These are phyloP conservation scores for Ophraella communa DNA, from an alignment of 2,888 invertebrate species.

Conservation along the genomic window DNA sequence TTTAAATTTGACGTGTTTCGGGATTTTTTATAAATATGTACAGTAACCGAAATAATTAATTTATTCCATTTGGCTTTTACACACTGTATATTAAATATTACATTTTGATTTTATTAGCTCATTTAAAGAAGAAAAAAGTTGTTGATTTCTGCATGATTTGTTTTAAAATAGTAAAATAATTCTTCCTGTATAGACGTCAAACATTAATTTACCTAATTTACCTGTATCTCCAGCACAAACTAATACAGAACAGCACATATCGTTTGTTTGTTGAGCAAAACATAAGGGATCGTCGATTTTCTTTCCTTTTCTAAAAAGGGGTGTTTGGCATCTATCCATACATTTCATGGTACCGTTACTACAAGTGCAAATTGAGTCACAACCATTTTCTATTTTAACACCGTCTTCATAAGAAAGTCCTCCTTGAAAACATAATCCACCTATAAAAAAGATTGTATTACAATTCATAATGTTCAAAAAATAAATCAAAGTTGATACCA, in stretches of 20 bases:
- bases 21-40: no score
- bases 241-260: constrained; percentile 74
- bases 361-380: constrained; percentile 81
- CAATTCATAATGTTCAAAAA: background rate
- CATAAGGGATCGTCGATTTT: constrained; percentile 74
- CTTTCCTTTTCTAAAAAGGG: constrained; percentile 73
- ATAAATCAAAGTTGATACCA: no score
- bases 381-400: constrained; percentile 74
- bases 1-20: no score
- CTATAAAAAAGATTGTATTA: constrained; percentile 12
- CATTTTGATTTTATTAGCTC: no score
- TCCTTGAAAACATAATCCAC: constrained; percentile 55
- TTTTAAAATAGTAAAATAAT: no score
- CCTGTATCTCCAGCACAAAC: constrained; percentile 72
- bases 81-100: no score
- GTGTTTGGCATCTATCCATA: constrained; percentile 71
- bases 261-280: constrained; percentile 72
- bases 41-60: no score
- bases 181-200: no score
- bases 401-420: constrained; percentile 67
- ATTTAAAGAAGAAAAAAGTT: no score
- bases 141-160: no score
- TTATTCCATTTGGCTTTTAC: no score
- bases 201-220: constrained; percentile 44
- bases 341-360: constrained; percentile 74